Percentiles rank a stretch among this genome's conserved stretches.
Conservation (phyloP, 2,113 vertebrate species). For the Myocastor coypus region DNA sequence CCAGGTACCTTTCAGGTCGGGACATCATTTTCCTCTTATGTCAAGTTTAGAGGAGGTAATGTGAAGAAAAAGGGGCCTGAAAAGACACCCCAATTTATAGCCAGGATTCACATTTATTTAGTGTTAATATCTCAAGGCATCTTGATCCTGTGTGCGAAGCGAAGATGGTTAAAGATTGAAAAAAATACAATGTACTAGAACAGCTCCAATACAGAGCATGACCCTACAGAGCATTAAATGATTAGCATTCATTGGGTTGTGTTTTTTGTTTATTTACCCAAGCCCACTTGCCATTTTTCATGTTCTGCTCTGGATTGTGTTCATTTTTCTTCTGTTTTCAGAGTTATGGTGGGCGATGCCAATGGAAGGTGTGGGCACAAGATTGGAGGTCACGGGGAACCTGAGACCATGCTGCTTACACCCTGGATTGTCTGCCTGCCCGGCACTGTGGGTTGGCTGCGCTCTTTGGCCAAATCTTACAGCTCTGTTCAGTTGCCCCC, state of each 20-base stretch:
- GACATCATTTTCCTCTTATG: too few relatives aligned
- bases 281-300: neutral
- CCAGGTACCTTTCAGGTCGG: too few relatives aligned
- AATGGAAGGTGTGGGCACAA: neutral
- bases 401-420: neutral
- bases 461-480: fast-evolving
- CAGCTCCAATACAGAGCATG: neutral
- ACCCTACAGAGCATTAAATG: neutral
- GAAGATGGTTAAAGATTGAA: neutral
- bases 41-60: too few relatives aligned
- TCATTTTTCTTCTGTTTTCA: neutral
- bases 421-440: neutral
- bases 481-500: neutral
- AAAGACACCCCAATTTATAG: neutral
- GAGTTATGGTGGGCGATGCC: neutral
- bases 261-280: neutral
- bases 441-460: neutral
- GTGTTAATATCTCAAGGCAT: neutral
- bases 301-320: neutral
- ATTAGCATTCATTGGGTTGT: neutral
- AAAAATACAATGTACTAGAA: neutral
- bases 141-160: neutral
- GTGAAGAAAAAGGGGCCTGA: too few relatives aligned
- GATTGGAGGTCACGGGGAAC: neutral
- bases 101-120: neutral